Base-by-base conservation (phyloP, 2,888 invertebrate species). In the Rhodophaea formosa region DNA sequence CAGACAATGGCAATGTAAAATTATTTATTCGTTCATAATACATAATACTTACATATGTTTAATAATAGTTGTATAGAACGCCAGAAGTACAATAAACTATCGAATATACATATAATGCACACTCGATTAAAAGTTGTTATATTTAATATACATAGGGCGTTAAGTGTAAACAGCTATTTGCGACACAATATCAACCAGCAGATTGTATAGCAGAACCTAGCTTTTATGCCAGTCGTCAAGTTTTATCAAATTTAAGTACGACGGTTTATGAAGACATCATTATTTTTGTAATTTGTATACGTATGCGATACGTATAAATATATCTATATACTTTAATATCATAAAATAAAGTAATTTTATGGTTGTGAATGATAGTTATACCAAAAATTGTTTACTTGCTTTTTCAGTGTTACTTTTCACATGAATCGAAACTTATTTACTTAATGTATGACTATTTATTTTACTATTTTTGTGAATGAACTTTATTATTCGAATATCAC, bases 341-440 rank as follows among this genome's bases (percentile, higher is more conserved):
- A 65, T 63, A 62, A 65, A 61, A 62, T 61, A 66, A 68, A 69
- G 72, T 72, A 77, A 74, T 79, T 78, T 75, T 77, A 80, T 77
- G 86, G 85, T 86, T 86, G 85, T 86, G 86, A 86, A 75, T 70
- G 72, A 70, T 76, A 71, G 65, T 73, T 73, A 70, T 72, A 71
- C 39, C 49, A 56, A 49, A 42, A 45, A n/a, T 15, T 44, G 15
- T 51, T 59, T 62, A 57, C 62, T 53, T 32, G 60, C n/a, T n/a
- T 60, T 65, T 63, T 63, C 62, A 62, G 60, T 58, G 53, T 60
- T 61, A 17, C 45, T 54, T 42, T 53, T 43, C 47, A 44, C 39
- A 60, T 53, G 58, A 59, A 59, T 23, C 1, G 42, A 17, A 16
- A 35, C 35, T 35, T 39, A 35, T 35, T 0, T 35, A 8, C 35